Evolutionary conservation across 2,113 vertebrate genomes (phyloP).

Genomic region (Notechis scutatus): DNA sequence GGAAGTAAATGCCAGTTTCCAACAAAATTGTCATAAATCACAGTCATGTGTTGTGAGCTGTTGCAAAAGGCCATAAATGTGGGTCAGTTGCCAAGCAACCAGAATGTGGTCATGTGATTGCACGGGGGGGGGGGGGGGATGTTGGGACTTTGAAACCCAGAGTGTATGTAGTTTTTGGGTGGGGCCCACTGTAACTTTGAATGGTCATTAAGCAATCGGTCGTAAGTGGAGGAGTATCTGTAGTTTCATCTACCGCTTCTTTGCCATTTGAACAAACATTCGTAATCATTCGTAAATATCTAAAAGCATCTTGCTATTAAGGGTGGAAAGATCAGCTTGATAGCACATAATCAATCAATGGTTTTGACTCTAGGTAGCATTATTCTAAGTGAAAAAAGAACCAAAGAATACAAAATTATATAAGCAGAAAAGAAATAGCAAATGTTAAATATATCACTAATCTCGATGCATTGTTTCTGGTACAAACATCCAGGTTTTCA

Average conservation of each 20-base stretch:
- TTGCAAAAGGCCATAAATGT: too few relatives aligned
- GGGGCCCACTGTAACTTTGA: too few relatives aligned
- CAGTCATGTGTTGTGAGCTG: too few relatives aligned
- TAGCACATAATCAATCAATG: not conserved
- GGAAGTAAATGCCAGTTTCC: too few relatives aligned
- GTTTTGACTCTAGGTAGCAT: not conserved
- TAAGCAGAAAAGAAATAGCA: not conserved
- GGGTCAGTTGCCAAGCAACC: too few relatives aligned
- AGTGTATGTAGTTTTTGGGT: too few relatives aligned
- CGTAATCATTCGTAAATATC: not conserved
- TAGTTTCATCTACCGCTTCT: not conserved
- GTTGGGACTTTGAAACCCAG: too few relatives aligned
- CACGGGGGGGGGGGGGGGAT: fast-evolving
- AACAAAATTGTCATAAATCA: too few relatives aligned
- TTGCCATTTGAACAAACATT: not conserved
- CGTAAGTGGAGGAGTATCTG: not conserved
- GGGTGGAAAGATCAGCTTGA: not conserved
- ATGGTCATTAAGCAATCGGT: not conserved
- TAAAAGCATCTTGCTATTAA: not conserved
- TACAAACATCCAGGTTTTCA: not conserved
- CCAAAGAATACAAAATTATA: not conserved
- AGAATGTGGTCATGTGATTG: too few relatives aligned
- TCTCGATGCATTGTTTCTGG: not conserved
- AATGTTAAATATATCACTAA: not conserved
- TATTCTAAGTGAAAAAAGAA: not conserved